Conservation (phyloP, 2,888 invertebrate species). For the Trissolcus japonicus region DNA sequence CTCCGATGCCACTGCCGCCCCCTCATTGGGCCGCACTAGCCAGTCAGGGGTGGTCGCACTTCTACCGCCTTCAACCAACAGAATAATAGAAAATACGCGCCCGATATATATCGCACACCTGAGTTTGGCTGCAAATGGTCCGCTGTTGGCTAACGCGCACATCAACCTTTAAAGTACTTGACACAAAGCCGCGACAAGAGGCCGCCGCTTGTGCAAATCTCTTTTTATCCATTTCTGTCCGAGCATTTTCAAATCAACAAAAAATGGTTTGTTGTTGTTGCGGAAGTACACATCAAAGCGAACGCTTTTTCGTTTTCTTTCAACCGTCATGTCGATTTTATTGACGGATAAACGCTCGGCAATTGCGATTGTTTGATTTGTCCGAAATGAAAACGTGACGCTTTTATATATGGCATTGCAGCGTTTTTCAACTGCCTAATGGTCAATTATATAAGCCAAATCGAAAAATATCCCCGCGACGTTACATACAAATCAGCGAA, state of each 20-base stretch:
- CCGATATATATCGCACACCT: slow-evolving; percentile 54
- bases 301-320: slow-evolving; percentile 14
- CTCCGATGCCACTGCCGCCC: slow-evolving; percentile 64
- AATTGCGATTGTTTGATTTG: slow-evolving; percentile 30
- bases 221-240: slow-evolving; percentile 45
- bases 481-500: background rate
- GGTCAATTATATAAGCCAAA: background rate
- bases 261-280: slow-evolving; percentile 48
- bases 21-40: slow-evolving; percentile 66
- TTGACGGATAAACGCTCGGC: slow-evolving; percentile 42
- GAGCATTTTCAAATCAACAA: slow-evolving; percentile 45
- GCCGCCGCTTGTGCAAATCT: slow-evolving; percentile 45
- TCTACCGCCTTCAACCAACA: slow-evolving; percentile 64
- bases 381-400: slow-evolving; percentile 11
- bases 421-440: background rate
- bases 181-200: slow-evolving; percentile 32
- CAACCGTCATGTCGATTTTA: slow-evolving; percentile 29
- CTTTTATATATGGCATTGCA: slow-evolving; percentile 8
- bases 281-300: slow-evolving; percentile 34
- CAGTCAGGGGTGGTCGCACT: slow-evolving; percentile 68
- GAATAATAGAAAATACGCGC: slow-evolving; percentile 74
- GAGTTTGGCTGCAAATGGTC: slow-evolving; percentile 41
- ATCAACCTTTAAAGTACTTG: slow-evolving; percentile 37
- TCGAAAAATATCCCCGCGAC: background rate
- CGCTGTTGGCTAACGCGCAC: slow-evolving; percentile 25